Evolutionary conservation across 2,797 vertebrate species (phyloP), one percentile per base, ranked within the genome.

Genomic region (Acipenser ruthenus): DNA sequence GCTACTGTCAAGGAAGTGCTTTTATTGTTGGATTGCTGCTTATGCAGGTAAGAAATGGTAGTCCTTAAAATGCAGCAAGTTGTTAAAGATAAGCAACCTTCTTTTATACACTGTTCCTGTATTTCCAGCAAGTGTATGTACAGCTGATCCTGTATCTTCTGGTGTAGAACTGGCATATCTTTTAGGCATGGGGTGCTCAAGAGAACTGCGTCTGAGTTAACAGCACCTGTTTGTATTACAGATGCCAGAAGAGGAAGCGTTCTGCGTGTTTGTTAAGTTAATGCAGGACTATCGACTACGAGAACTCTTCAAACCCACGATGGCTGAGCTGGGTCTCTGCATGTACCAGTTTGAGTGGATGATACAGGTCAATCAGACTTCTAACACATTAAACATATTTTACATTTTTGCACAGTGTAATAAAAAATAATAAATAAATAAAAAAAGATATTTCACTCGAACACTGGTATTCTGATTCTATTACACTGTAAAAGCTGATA

Each of bases 331-430:
- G 84, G 96, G 97, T 58, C 95, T 99, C 77, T 99, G 97, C 89
- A 98, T 99, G 96, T 99, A 99, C 84, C 97, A 99, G 85, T 97
- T 99, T 92, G 97, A 99, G 84, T 91, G 74, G 78, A 98, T 99
- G 95, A 97, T 99, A 80, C 97, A 99, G 94, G 97, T 99, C 73
- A 72, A 81, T 15, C 18, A 23, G 10, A 23, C n/a, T 4, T 37
- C 23, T 37, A 37, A 37, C 2, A 37, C 23, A 18, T 18, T 18
- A 1, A 18, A 18, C 15, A 18, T 18, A 37, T 37, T 37, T 37
- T 37, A 37, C 23, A 37, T 37, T 37, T 37, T 37, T 37, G 23
- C 23, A 37, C 23, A 37, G 4, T 37, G 23, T 37, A 37, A 37
- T 37, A 37, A 37, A 37, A 37, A 37, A 37, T 37, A 37, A 37